These are phyloP conservation scores for Suricata suricatta DNA, from an alignment of 2,113 vertebrate genomes.

Conservation along the genomic window DNA sequence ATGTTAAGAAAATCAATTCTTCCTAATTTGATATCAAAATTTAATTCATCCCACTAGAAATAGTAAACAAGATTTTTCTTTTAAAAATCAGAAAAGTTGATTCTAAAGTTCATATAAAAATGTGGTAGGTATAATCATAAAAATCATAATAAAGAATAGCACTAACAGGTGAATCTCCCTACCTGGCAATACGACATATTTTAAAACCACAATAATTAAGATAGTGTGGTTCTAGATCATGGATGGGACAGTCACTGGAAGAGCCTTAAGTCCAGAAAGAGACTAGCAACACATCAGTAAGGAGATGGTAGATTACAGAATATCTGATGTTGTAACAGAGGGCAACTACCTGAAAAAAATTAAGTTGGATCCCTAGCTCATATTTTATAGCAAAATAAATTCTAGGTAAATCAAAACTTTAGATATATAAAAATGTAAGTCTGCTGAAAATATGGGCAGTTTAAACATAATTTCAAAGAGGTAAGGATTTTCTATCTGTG, in stretches of 20 bases:
- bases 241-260: background rate
- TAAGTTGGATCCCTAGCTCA: background rate
- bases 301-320: background rate
- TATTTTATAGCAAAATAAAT: constrained; percentile 38
- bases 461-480: background rate
- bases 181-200: background rate
- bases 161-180: background rate
- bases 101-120: background rate
- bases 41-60: background rate
- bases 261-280: background rate
- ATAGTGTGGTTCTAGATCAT: background rate
- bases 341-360: constrained; percentile 7
- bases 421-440: background rate
- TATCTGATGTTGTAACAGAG: background rate
- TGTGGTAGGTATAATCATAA: background rate
- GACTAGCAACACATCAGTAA: background rate
- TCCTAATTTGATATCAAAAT: background rate
- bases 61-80: background rate
- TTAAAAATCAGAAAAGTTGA: background rate
- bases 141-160: background rate
- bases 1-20: background rate
- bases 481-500: background rate
- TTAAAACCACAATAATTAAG: constrained; percentile 24
- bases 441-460: background rate
- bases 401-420: background rate